Evolutionary conservation across 1,140 invertebrate genomes (phyloP).

Genomic region (Magallana angulata): DNA sequence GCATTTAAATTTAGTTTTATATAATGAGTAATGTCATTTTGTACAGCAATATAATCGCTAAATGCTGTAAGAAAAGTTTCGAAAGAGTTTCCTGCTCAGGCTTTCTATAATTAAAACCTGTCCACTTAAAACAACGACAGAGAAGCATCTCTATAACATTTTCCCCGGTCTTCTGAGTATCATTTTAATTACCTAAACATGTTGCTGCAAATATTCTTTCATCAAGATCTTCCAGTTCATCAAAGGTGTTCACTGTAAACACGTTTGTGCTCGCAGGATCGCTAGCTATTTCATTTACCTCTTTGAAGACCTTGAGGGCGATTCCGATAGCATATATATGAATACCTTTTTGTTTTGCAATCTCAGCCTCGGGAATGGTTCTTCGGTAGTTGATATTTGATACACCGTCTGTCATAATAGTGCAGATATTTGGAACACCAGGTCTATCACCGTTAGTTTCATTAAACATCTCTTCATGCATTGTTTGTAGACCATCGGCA

Average conservation of each 20-base stretch:
- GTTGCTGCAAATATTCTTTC: slow-evolving; percentile 58
- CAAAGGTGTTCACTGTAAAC: slow-evolving; percentile 65
- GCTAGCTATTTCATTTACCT: slow-evolving; percentile 65
- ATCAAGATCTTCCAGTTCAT: slow-evolving; percentile 58
- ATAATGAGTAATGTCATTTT: no score
- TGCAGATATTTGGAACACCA: slow-evolving; percentile 59
- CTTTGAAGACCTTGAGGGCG: slow-evolving; percentile 51
- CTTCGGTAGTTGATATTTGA: slow-evolving; percentile 62
- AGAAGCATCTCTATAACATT: no score
- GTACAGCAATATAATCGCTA: no score
- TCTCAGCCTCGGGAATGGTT: slow-evolving; percentile 62
- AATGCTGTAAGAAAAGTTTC: no score
- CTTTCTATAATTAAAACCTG: no score
- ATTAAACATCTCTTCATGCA: slow-evolving; percentile 56
- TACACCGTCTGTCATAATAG: slow-evolving; percentile 68
- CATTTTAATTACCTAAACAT: slow-evolving; percentile 55
- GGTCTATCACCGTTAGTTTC: slow-evolving; percentile 56
- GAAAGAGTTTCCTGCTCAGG: no score
- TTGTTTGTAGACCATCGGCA: slow-evolving; percentile 57
- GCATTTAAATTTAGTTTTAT: no score
- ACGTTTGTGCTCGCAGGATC: slow-evolving; percentile 62
- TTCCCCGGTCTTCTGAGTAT: no score
- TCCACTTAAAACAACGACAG: no score
- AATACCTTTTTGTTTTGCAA: slow-evolving; percentile 46
- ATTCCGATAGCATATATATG: slow-evolving; percentile 65